Conservation (phyloP, 2,113 vertebrate genomes). For the Cyphomyrus plagiostoma region DNA sequence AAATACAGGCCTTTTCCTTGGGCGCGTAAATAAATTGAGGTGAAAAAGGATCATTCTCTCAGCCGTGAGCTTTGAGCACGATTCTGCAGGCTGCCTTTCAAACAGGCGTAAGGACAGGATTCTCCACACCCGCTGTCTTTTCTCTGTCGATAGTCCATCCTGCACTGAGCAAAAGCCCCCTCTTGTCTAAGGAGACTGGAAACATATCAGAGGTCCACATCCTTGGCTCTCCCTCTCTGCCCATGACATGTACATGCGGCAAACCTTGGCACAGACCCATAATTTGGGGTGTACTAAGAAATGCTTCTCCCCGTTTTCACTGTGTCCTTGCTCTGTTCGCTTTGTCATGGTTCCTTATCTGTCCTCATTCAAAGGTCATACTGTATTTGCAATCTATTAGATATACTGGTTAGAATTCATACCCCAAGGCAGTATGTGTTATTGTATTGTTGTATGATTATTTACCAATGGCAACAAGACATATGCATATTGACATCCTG, state of each 20-base stretch:
- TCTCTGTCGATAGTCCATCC: not conserved
- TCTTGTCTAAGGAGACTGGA: not conserved
- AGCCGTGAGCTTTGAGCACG: not conserved
- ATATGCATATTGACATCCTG: not conserved
- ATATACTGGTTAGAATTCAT: not conserved
- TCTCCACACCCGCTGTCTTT: not conserved
- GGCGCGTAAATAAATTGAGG: not conserved
- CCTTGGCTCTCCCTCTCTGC: not conserved
- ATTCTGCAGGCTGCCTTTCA: not conserved
- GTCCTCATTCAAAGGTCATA: not conserved
- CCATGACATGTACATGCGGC: not conserved
- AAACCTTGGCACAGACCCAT: not conserved
- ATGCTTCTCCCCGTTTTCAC: not conserved
- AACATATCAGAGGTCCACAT: not conserved
- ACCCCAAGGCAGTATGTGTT: not conserved
- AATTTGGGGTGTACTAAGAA: not conserved
- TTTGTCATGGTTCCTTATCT: not conserved
- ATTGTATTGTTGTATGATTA: not conserved
- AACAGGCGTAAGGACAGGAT: not conserved
- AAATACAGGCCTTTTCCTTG: conserved; percentile 2
- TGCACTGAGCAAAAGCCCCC: not conserved
- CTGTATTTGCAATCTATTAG: not conserved
- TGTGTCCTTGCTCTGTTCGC: not conserved
- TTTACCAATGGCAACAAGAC: not conserved
- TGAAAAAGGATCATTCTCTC: not conserved